Percentiles rank a stretch among this genome's conserved stretches.
phyloP scores from a whole-genome alignment of 2,888 invertebrate species.

The Taphrorychus bicolor region DNA sequence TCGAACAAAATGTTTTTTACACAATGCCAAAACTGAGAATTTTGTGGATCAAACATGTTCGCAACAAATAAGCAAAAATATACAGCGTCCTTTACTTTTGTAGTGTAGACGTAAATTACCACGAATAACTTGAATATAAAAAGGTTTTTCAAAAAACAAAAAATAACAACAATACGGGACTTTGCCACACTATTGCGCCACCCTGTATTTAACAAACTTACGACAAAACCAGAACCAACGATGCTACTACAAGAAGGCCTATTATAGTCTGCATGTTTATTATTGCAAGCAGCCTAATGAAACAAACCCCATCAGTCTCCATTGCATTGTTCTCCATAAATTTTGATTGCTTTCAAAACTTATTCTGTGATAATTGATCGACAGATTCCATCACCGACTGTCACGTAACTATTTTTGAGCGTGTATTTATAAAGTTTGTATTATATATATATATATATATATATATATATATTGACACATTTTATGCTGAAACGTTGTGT shows the following conservation, averaged over 20 bases:
- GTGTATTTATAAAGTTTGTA: not conserved
- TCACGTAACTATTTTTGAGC: conserved; percentile 5
- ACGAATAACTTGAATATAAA: too few species aligned
- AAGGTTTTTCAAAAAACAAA: too few species aligned
- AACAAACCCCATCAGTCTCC: not conserved
- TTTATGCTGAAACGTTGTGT: not conserved
- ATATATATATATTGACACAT: not conserved
- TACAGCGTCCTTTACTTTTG: too few species aligned
- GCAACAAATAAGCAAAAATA: too few species aligned
- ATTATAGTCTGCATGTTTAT: not conserved
- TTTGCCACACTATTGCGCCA: too few species aligned
- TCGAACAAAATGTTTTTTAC: too few species aligned
- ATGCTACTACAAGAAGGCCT: not conserved
- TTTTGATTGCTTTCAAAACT: not conserved
- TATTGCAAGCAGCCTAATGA: not conserved
- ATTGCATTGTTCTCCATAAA: not conserved
- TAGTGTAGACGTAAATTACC: too few species aligned
- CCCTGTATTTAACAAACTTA: too few species aligned
- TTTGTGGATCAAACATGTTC: too few species aligned
- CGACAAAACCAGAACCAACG: not conserved
- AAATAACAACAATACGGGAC: too few species aligned
- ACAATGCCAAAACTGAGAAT: too few species aligned
- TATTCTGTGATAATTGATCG: conserved; percentile 7
- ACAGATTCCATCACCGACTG: not conserved
- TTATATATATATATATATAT: too few species aligned